phyloP scores from a whole-genome alignment of 2,888 invertebrate genomes.

The Gastrophysa polygoni region DNA sequence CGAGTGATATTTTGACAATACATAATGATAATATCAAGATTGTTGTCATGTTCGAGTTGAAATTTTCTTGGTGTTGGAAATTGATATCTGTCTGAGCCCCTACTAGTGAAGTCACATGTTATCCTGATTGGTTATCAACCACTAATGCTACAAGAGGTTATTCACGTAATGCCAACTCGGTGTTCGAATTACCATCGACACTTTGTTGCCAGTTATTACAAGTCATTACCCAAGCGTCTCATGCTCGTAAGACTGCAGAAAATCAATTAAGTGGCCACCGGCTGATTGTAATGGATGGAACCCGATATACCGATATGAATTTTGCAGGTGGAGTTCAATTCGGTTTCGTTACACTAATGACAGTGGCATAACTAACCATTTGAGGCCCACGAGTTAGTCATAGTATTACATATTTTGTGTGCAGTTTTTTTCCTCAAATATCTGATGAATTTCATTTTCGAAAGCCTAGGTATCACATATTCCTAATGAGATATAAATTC shows the following conservation, averaged over 20 bases:
- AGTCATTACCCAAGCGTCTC: conserved; percentile 23
- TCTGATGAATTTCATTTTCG: too few relatives aligned
- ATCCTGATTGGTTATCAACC: conserved; percentile 20
- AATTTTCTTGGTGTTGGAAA: not conserved
- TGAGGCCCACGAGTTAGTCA: too few relatives aligned
- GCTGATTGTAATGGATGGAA: conserved; percentile 8
- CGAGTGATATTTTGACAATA: too few relatives aligned
- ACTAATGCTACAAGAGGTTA: conserved; percentile 24
- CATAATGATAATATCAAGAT: too few relatives aligned
- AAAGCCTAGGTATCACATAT: too few relatives aligned
- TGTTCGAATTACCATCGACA: conserved; percentile 29
- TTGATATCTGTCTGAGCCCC: not conserved
- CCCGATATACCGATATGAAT: not conserved
- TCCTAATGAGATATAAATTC: too few relatives aligned
- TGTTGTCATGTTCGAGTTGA: too few relatives aligned
- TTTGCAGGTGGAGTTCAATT: not conserved
- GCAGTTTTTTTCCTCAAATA: too few relatives aligned
- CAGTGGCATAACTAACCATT: not conserved
- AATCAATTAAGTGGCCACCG: conserved; percentile 26
- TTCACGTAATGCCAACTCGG: conserved; percentile 28
- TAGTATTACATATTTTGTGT: too few relatives aligned
- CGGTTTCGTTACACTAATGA: not conserved
- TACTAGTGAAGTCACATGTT: not conserved
- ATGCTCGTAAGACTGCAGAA: conserved; percentile 21
- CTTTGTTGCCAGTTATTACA: conserved; percentile 30